These are phyloP conservation scores for Pterobdella sp. DNA, from an alignment of 2,888 invertebrate species.

Conservation along the genomic window DNA sequence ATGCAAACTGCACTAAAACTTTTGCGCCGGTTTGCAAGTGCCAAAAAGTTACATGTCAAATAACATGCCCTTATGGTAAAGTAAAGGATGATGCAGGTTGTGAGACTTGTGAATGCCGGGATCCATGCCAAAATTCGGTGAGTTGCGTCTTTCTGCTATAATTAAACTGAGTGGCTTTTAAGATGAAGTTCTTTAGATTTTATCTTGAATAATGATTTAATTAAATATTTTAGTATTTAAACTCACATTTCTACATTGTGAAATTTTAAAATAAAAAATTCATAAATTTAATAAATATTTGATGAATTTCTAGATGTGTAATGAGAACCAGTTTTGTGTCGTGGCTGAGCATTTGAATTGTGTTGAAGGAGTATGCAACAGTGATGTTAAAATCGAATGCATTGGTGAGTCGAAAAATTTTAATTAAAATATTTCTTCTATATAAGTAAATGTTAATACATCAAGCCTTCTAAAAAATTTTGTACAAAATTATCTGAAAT, in stretches of 20 bases:
- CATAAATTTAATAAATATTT: not conserved
- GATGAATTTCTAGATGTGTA: not conserved
- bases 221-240: not conserved
- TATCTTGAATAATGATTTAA: not conserved
- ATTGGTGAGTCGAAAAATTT: not conserved
- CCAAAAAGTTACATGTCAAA: slow-evolving; percentile 12
- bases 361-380: not conserved
- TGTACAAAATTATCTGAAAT: too few species aligned
- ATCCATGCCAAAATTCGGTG: slow-evolving; percentile 12
- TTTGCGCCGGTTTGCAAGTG: slow-evolving; percentile 9
- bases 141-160: not conserved
- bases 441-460: not conserved
- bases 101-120: slow-evolving; percentile 27
- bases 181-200: not conserved
- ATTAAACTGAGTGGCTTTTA: not conserved
- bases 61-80: slow-evolving; percentile 27
- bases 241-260: not conserved
- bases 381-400: not conserved
- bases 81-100: slow-evolving; percentile 24
- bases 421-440: not conserved
- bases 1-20: not conserved
- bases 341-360: not conserved
- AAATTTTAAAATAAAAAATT: not conserved
- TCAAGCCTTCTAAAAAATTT: not conserved
- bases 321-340: not conserved